Conservation (phyloP, 2,888 invertebrate genomes). For the Erebia epiphron region DNA sequence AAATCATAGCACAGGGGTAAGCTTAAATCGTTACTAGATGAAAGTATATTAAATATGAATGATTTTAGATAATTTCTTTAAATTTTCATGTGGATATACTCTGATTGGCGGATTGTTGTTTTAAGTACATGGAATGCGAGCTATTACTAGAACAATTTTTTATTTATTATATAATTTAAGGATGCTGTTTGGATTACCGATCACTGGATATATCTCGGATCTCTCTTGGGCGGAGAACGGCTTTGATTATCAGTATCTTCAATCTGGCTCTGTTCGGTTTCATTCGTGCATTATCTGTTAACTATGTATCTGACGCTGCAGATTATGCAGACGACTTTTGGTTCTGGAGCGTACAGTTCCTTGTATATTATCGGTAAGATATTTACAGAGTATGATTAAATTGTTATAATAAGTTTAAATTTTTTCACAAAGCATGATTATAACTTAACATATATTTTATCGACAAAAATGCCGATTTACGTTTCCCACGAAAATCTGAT, state of each 20-base stretch:
- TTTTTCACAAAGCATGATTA: background rate
- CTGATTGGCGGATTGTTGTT: too few relatives aligned
- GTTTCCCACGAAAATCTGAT: too few relatives aligned
- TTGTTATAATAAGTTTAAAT: background rate
- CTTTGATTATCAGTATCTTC: slow-evolving; percentile 60
- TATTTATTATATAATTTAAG: slow-evolving; percentile 85
- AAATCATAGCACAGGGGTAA: too few relatives aligned
- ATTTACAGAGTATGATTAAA: background rate
- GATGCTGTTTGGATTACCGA: slow-evolving; percentile 83
- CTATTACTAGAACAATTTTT: too few relatives aligned
- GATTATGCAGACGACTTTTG: slow-evolving; percentile 76
- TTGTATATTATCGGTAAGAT: slow-evolving; percentile 68
- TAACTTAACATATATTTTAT: too few relatives aligned
- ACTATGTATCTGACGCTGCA: slow-evolving; percentile 80
- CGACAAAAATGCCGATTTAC: too few relatives aligned
- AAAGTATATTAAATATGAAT: too few relatives aligned
- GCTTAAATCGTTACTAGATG: too few relatives aligned
- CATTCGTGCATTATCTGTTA: slow-evolving; percentile 79
- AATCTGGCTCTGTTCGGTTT: slow-evolving; percentile 71
- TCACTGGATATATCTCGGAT: slow-evolving; percentile 85
- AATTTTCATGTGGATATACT: too few relatives aligned
- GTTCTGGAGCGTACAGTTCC: slow-evolving; percentile 81
- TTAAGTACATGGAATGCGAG: too few relatives aligned
- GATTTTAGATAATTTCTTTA: too few relatives aligned
- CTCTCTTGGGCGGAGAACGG: slow-evolving; percentile 70